Base-by-base conservation (phyloP, 2,888 invertebrate genomes). In the Netelia melanura region DNA sequence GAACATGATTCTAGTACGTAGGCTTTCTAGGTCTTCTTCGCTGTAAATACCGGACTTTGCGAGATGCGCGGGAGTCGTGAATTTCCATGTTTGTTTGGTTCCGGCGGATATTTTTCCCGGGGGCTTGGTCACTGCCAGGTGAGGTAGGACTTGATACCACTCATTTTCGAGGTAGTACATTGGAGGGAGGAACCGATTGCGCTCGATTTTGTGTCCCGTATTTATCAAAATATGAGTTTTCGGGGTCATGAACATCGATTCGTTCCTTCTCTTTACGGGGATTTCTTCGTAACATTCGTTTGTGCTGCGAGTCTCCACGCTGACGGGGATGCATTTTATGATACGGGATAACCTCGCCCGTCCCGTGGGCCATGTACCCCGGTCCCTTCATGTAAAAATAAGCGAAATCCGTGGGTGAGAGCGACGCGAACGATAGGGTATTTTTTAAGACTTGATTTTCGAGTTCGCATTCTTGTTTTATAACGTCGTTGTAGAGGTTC, bases 341-440 rank as follows among this genome's bases (percentile, higher is more conserved):
- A 52, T 52, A 9, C n/a, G 25, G 52, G 11, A 52, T 11, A 3
- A 52, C 52, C 11, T 52, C 52, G 0, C 52, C 52, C n/a, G 10
- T 0, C 52, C 8, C n/a, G 11, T 17, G 17, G 1, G 86, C 88
- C 6, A 88, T 82, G 52, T 87, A 88, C 0, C 88, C 89, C 0
- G 81, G 72, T 58, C 83, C 52, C 3, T 87, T 77, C 81, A 88
- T 88, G 0, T 90, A 75, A 8, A 23, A 21, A 3, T 43, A 61
- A 0, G 74, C 81, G 58, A 72, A 58, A 11, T 72, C 38, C 1
- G 44, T 44, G 0, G 68, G 54, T 3, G 68, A 9, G 9, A 30
- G n/a, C 25, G 23, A 23, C 1, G 68, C 68, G 6, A 52, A 6
- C 0, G 11, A 52, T 9, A 70, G 6, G 3, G 23, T 52, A 2